Evolutionary conservation across 1,140 invertebrate genomes (phyloP).

Genomic region (Panonychus citri): DNA sequence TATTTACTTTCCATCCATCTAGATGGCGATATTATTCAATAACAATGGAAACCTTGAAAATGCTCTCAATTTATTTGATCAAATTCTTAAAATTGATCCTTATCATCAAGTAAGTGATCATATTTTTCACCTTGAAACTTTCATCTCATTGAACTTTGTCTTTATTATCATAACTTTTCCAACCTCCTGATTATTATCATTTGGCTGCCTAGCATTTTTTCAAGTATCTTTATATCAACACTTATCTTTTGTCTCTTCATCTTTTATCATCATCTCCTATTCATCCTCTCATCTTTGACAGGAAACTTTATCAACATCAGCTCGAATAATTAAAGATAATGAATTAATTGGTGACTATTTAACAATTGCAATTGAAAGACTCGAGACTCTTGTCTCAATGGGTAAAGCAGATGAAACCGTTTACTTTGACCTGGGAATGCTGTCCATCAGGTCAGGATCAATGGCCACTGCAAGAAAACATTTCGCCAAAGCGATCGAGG

Average conservation of each 20-base stretch:
- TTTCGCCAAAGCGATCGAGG: slow-evolving; percentile 5
- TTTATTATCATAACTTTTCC: not conserved
- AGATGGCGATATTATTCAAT: slow-evolving; percentile 25
- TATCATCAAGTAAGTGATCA: slow-evolving; percentile 8
- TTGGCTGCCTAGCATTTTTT: no score
- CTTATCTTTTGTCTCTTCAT: no score
- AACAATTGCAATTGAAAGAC: slow-evolving; percentile 4
- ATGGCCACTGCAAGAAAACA: not conserved
- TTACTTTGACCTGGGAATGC: slow-evolving; percentile 9
- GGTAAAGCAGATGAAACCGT: slow-evolving; percentile 6
- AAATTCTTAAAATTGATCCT: slow-evolving; percentile 22
- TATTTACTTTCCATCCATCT: not conserved
- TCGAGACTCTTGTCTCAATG: not conserved
- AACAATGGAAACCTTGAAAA: slow-evolving; percentile 19
- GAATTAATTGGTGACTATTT: not conserved
- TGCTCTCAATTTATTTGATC: slow-evolving; percentile 22
- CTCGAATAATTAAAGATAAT: slow-evolving; percentile 9
- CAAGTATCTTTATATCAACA: not conserved
- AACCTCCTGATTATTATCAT: not conserved
- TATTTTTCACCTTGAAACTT: no score
- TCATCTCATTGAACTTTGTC: no score
- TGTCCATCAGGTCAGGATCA: slow-evolving; percentile 1
- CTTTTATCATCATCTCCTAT: not conserved
- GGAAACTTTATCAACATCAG: slow-evolving; percentile 6
- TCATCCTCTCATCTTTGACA: no score